Percentiles rank a stretch among this genome's conserved stretches.
These are phyloP conservation scores for Holacanthella duospinosa DNA, from an alignment of 2,888 invertebrate species.

Conservation along the genomic window DNA sequence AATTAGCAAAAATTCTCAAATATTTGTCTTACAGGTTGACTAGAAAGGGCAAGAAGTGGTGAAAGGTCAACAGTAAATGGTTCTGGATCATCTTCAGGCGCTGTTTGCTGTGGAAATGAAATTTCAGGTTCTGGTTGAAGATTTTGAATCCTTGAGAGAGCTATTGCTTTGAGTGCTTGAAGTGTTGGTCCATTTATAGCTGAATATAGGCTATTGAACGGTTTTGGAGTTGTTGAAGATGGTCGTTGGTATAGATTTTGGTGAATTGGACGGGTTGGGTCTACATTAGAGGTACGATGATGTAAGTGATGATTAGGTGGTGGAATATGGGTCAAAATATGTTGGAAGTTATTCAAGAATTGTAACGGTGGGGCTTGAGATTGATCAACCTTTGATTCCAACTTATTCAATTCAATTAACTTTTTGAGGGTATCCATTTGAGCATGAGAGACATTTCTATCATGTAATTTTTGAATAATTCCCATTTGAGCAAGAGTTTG, in stretches of 20 bases:
- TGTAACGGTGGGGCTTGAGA: background rate
- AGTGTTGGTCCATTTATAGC: slow-evolving; percentile 18
- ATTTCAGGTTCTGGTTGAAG: slow-evolving; percentile 25
- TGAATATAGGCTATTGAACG: background rate
- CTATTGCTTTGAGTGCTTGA: slow-evolving; percentile 28
- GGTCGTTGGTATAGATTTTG: background rate
- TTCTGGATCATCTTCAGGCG: slow-evolving; percentile 17
- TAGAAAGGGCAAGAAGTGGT: background rate
- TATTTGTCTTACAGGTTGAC: background rate
- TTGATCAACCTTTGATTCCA: slow-evolving; percentile 17
- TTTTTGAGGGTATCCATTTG: slow-evolving; percentile 22
- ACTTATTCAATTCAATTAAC: slow-evolving; percentile 23
- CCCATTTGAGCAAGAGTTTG: slow-evolving; percentile 3
- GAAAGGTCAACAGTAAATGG: background rate
- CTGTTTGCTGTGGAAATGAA: slow-evolving; percentile 22
- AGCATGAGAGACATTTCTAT: background rate
- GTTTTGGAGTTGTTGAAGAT: background rate
- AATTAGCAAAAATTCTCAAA: background rate
- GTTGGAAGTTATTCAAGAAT: background rate
- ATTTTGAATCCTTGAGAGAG: slow-evolving; percentile 27
- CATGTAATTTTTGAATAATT: slow-evolving; percentile 4
- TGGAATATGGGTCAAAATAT: background rate
- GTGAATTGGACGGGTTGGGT: background rate
- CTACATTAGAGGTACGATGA: background rate
- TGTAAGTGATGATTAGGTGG: background rate